Evolutionary conservation across 2,113 vertebrate genomes (phyloP), one percentile per base, ranked within the genome.

Genomic region (Mastomys natalensis): DNA sequence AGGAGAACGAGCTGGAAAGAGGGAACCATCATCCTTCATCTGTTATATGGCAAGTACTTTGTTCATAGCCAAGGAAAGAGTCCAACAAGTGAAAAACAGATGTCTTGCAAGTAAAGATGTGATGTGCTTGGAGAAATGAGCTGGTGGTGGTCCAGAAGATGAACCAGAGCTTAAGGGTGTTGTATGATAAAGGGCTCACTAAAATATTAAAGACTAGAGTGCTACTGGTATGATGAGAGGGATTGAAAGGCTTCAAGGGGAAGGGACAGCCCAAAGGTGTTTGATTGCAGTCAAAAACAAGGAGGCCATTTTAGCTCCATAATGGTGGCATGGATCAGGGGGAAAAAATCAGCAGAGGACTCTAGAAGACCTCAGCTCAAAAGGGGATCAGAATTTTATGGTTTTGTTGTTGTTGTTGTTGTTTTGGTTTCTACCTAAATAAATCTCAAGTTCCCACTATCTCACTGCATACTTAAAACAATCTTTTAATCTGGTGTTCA

Each of bases 371-470:
- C 24, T 40, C 22, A 3, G 9, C 17, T 89, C 91, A 89, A 62
- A 94, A 72, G n/a, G 60, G 13, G n/a, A 19, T 60, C 45, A 62
- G 22, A n/a, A 55, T 66, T 55, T 24, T n/a, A 11, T 16, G 19
- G 51, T 43, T 90, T 40, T 31, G 2, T 62, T 24, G 21, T 62
- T 62, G 60, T 62, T 62, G 17, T 58, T 26, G 8, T 62, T 62
- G 60, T 62, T 66, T 66, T 66, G 31, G 24, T 31, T 51, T 17
- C 15, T 11, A 15, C 40, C 5, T 21, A n/a, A 37, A 43, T 84
- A 62, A 7, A 62, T 51, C 58, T 88, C 66, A 43, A 90, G 81
- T 76, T 62, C 72, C 93, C 40, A 92, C 87, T 81, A 93, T 66
- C 5, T 68, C 9, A 80, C 19, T 55, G 12, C 7, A 78, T 8